These are phyloP conservation scores for Leucophora obtusa DNA, from an alignment of 2,888 invertebrate genomes.

Conservation along the genomic window DNA sequence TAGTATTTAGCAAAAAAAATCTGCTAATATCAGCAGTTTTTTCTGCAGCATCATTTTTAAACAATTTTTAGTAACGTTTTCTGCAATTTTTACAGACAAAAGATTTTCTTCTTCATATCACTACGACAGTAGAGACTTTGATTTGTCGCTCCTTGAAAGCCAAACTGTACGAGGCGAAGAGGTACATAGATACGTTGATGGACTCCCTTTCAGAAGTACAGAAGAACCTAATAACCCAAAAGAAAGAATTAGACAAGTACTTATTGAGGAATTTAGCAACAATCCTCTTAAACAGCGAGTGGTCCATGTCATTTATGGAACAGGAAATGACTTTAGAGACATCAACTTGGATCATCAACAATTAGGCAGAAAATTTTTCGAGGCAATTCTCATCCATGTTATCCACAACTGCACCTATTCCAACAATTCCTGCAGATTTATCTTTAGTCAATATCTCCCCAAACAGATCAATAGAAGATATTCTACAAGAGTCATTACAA, in stretches of 20 bases:
- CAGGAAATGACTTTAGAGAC: slow-evolving; percentile 2
- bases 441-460: slow-evolving; percentile 19
- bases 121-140: not conserved
- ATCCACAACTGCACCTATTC: not conserved
- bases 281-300: slow-evolving; percentile 49
- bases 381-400: not conserved
- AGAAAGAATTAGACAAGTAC: slow-evolving; percentile 3
- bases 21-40: no score
- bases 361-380: slow-evolving; percentile 22
- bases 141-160: not conserved
- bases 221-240: not conserved
- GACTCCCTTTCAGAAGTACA: not conserved
- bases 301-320: slow-evolving; percentile 11
- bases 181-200: not conserved
- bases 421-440: not conserved
- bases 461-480: slow-evolving; percentile 36
- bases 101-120: not conserved
- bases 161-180: not conserved
- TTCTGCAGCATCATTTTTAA: no score
- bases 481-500: slow-evolving; percentile 30
- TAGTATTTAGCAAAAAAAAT: no score
- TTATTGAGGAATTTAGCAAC: slow-evolving; percentile 16
- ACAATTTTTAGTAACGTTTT: no score
- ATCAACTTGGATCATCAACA: not conserved
- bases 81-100: no score